These are phyloP conservation scores for Drosophila burlai DNA, from an alignment of 1,140 invertebrate genomes.

Conservation along the genomic window DNA sequence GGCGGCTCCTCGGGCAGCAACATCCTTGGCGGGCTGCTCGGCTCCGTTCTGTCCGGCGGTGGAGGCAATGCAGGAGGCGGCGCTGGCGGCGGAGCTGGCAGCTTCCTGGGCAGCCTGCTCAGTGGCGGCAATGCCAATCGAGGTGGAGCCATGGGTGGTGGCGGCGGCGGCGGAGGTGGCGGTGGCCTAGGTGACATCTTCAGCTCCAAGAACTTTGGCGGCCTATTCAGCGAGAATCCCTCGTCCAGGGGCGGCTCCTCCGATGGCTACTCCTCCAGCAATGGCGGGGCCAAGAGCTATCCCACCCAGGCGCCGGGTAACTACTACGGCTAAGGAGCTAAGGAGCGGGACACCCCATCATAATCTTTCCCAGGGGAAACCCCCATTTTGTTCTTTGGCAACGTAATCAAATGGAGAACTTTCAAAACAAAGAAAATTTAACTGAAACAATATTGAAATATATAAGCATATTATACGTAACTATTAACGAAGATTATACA, in stretches of 20 bases:
- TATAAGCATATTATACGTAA: conserved; percentile 52
- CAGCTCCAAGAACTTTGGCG: conserved; percentile 77
- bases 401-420: conserved; percentile 66
- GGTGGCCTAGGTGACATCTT: conserved; percentile 70
- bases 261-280: conserved; percentile 16
- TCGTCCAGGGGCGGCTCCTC: conserved; percentile 39
- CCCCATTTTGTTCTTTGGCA: conserved; percentile 27
- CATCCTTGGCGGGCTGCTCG: conserved; percentile 64
- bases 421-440: conserved; percentile 44
- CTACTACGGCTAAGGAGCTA: conserved; percentile 53
- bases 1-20: conserved; percentile 57
- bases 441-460: conserved; percentile 50
- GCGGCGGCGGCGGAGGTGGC: conserved; percentile 40
- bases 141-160: conserved; percentile 16
- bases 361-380: neutral
- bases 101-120: conserved; percentile 70
- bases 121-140: conserved; percentile 54
- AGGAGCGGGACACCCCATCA: neutral
- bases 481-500: conserved; percentile 52
- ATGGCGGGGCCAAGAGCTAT: conserved; percentile 66
- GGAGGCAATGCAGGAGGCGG: conserved; percentile 44
- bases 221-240: conserved; percentile 81
- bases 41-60: conserved; percentile 66
- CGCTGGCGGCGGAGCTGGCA: conserved; percentile 55
- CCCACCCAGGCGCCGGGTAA: conserved; percentile 76